A percentile compares a stretch with the other conserved stretches of the same genome.
Conservation (phyloP, 2,113 vertebrate species). For the Capreolus pygargus region DNA sequence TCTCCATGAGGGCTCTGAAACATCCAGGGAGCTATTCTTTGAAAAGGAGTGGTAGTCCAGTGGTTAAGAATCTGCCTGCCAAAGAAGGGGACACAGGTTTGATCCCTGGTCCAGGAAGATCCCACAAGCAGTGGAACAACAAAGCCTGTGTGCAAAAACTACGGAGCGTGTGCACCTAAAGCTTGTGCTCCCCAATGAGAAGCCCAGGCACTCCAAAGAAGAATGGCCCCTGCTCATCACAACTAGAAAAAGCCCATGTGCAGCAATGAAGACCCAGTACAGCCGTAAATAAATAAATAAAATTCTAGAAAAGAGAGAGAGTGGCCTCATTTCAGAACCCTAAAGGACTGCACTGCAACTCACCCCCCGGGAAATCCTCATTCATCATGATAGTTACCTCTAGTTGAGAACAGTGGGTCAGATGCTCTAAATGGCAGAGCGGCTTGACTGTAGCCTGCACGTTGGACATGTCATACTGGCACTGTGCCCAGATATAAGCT, state of each 20-base stretch:
- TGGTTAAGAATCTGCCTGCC: background rate
- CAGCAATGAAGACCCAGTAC: background rate
- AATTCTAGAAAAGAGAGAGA: background rate
- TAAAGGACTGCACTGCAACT: background rate
- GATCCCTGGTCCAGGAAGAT: background rate
- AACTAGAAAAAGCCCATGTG: background rate
- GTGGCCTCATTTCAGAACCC: background rate
- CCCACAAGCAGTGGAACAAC: background rate
- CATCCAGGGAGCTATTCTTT: background rate
- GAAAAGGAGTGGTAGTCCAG: background rate
- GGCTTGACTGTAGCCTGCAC: background rate
- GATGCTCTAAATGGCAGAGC: background rate
- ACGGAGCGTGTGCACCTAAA: background rate
- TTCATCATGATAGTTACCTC: background rate
- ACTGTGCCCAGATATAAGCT: background rate
- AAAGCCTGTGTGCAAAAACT: background rate
- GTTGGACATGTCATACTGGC: background rate
- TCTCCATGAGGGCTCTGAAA: background rate
- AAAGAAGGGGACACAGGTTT: background rate
- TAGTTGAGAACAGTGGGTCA: background rate
- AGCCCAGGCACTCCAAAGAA: background rate
- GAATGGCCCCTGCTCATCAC: background rate
- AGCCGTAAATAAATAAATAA: background rate
- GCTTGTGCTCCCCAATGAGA: background rate
- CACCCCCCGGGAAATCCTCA: background rate